A percentile compares a stretch with the other conserved stretches of the same genome.
Conservation (phyloP, 2,888 invertebrate genomes). For the Aphodius sticticus region DNA sequence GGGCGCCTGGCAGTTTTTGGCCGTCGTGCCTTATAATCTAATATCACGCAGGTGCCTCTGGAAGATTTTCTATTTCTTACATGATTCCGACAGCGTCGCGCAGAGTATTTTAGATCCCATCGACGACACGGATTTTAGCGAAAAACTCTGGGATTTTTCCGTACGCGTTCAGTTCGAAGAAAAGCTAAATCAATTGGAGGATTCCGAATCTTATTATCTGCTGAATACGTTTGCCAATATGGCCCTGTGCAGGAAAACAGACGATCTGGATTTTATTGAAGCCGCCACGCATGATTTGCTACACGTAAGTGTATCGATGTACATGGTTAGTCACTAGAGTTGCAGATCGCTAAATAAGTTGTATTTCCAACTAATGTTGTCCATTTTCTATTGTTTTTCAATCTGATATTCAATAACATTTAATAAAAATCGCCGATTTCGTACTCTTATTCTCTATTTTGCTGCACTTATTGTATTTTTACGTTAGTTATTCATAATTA, state of each 20-base stretch:
- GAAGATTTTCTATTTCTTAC: slow-evolving; percentile 71
- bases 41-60: slow-evolving; percentile 69
- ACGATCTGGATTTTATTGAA: slow-evolving; percentile 72
- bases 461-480: slow-evolving; percentile 23
- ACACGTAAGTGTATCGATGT: slow-evolving; percentile 64
- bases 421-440: no score
- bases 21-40: slow-evolving; percentile 73
- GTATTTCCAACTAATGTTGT: no score
- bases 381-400: no score
- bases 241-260: slow-evolving; percentile 70
- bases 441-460: no score
- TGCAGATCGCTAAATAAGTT: no score
- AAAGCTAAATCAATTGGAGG: slow-evolving; percentile 68
- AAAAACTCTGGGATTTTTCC: slow-evolving; percentile 60
- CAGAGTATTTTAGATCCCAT: slow-evolving; percentile 50
- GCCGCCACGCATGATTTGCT: slow-evolving; percentile 74
- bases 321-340: no score
- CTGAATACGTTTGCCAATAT: slow-evolving; percentile 82
- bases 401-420: no score
- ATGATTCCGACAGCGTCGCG: slow-evolving; percentile 62
- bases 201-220: slow-evolving; percentile 79
- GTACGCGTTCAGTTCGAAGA: slow-evolving; percentile 69
- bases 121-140: slow-evolving; percentile 59
- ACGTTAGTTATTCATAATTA: neutral
- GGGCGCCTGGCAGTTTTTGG: slow-evolving; percentile 84